These are phyloP conservation scores for Sebastes kiyomatsui DNA, from an alignment of 2,797 vertebrate species.

Conservation along the genomic window DNA sequence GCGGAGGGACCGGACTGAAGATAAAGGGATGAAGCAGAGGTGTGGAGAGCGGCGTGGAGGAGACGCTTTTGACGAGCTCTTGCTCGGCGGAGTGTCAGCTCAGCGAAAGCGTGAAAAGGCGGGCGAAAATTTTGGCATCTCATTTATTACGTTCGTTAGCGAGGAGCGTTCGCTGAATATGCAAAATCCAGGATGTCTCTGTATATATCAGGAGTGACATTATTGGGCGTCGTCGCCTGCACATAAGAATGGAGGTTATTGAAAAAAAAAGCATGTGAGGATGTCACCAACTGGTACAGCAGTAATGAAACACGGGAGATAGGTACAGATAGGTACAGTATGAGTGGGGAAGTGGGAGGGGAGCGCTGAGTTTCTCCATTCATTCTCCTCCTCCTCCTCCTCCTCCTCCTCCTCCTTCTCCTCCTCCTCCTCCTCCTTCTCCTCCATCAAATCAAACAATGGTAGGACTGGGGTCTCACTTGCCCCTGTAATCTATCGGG, in stretches of 20 bases:
- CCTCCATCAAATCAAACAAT: background rate
- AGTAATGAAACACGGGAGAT: constrained; percentile 26
- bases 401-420: background rate
- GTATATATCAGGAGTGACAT: constrained; percentile 46
- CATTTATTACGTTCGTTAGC: constrained; percentile 68
- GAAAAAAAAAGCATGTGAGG: constrained; percentile 10
- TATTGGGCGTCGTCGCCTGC: constrained; percentile 24
- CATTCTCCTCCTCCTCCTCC: background rate
- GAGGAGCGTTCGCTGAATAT: constrained; percentile 47
- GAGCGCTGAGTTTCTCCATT: background rate
- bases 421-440: background rate
- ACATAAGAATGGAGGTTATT: constrained; percentile 17
- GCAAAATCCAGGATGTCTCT: constrained; percentile 32
- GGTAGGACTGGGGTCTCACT: background rate
- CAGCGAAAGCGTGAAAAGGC: constrained; percentile 38
- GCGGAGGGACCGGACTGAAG: constrained; percentile 32
- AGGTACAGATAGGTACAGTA: background rate
- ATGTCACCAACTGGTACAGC: constrained; percentile 11
- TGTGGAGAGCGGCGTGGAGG: constrained; percentile 10
- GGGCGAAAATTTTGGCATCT: constrained; percentile 24
- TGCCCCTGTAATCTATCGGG: background rate
- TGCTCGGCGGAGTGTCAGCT: constrained; percentile 49
- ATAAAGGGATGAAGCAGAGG: constrained; percentile 55
- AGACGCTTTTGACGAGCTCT: constrained; percentile 20
- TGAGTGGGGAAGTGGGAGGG: background rate